Base-by-base conservation (phyloP, 2,888 invertebrate genomes). In the Byasa hedistus region DNA sequence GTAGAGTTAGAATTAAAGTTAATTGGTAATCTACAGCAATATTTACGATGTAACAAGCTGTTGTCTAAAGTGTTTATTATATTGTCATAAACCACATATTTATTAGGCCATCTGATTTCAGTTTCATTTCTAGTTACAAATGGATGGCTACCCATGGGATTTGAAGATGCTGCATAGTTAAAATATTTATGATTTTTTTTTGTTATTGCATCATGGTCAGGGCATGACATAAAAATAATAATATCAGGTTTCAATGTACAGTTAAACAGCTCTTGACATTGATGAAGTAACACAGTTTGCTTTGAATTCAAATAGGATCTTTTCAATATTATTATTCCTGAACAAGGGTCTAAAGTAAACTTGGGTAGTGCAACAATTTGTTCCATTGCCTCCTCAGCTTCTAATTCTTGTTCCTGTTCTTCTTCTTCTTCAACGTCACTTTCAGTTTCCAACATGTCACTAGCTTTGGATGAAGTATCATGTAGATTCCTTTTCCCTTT, bases 191-290 rank as follows among this genome's bases (percentile, higher is more conserved):
- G 79, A 59, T 64, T 70, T 73, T 80, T 85, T 76, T 86, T 92
- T 21, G 82, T 82, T 27, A 92, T 73, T n/a, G 92, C 84, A 75
- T 94, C 94, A 61, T 78, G 78, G 69, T 93, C 92, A 27, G 92
- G 86, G 70, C 93, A 93, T 54, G 89, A 87, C 1, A 94, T 76
- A 73, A 94, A 92, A 72, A 95, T 89, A 24, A 94, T 86, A 55
- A 94, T 75, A 71, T 88, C 81, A n/a, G 93, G 91, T 69, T 83
- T 82, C 65, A 87, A 69, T 32, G 77, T 69, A 71, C 88, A 81
- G 64, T 78, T 74, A 51, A 89, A 84, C 63, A 90, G n/a, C 63
- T 80, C 76, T 64, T 82, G 69, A 51, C 86, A 69, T 76, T 91
- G 91, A 61, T 80, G 69, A 22, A 88, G 61, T 39, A 86, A 66